Evolutionary conservation across 2,888 invertebrate species (phyloP), one percentile per base, ranked within the genome.

Genomic region (Globia sparganii): DNA sequence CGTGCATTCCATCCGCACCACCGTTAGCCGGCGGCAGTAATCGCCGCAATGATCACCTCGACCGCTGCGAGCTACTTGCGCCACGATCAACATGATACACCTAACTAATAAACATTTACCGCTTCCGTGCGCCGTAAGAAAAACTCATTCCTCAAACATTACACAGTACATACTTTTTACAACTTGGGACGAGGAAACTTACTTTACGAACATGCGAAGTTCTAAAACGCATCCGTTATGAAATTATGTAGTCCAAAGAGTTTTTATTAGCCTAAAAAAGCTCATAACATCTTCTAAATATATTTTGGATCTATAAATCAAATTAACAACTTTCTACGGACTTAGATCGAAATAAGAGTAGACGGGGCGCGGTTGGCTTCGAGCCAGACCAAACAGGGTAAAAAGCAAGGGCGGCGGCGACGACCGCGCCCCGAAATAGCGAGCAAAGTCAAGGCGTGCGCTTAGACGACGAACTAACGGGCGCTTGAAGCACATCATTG

Each of bases 381-480:
- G 88, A 90, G 95, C 96, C 96, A 96, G 95, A 93, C 93, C 93
- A 95, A 96, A 96, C 94, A 95, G 95, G 95, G 96, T 95, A 95
- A 96, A 96, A 96, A 96, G 95, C 91, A 94, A 94, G 94, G 94
- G 92, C 93, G 95, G 93, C 93, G 94, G 91, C 94, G 92, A 87
- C 92, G 92, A 92, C 94, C 94, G 95, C 95, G 93, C 96, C 96
- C 92, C 92, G 92, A 96, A 95, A 96, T 96, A 96, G 96, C 96
- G 94, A 92, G 94, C 94, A 95, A 96, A 96, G 96, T 95, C 96
- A 96, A 95, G 96, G 96, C 95, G 95, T 94, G 94, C 92, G 90
- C 90, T 91, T 91, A 90, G 88, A 86, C 87, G 87, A 88, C 89
- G 88, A 88, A 89, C 88, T 88, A 87, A 90, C 89, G 81, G 87